phyloP scores from a whole-genome alignment of 2,797 vertebrate species.

The Danio jaintianensis region DNA sequence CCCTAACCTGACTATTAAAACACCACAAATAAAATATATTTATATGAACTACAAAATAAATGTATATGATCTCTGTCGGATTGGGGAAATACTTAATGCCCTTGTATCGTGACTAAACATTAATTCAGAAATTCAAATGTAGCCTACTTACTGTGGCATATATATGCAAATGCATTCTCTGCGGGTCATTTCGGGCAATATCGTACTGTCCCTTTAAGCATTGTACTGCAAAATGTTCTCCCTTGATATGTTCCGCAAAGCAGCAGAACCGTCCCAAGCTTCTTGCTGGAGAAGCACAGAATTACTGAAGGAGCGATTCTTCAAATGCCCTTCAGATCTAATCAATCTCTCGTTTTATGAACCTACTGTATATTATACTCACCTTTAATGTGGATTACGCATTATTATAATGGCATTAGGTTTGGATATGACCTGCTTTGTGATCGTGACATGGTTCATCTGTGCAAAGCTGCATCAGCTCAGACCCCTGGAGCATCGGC shows the following conservation, averaged over 20 bases:
- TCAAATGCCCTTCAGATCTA: slow-evolving; percentile 23
- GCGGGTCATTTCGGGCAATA: slow-evolving; percentile 58
- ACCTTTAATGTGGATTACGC: slow-evolving; percentile 4
- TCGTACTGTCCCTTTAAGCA: slow-evolving; percentile 79
- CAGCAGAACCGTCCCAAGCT: slow-evolving; percentile 65
- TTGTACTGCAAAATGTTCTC: slow-evolving; percentile 77
- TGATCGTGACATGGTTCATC: slow-evolving; percentile 36
- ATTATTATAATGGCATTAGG: slow-evolving; percentile 33
- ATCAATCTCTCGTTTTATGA: not conserved
- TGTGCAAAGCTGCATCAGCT: slow-evolving; percentile 47
- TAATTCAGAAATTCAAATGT: slow-evolving; percentile 23
- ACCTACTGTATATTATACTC: not conserved
- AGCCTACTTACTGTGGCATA: slow-evolving; percentile 51
- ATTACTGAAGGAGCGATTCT: slow-evolving; percentile 18
- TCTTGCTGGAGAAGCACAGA: slow-evolving; percentile 46
- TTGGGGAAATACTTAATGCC: slow-evolving; percentile 15
- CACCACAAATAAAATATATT: not conserved
- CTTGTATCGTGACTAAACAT: slow-evolving; percentile 1
- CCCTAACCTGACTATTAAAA: not conserved
- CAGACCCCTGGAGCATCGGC: slow-evolving; percentile 46
- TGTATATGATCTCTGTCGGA: slow-evolving; percentile 34
- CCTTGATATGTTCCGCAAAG: slow-evolving; percentile 81
- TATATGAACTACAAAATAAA: not conserved
- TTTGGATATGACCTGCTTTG: slow-evolving; percentile 21
- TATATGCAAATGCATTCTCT: slow-evolving; percentile 55